Evolutionary conservation across 1,140 invertebrate species (phyloP).

Genomic region (Cyclina sinensis): DNA sequence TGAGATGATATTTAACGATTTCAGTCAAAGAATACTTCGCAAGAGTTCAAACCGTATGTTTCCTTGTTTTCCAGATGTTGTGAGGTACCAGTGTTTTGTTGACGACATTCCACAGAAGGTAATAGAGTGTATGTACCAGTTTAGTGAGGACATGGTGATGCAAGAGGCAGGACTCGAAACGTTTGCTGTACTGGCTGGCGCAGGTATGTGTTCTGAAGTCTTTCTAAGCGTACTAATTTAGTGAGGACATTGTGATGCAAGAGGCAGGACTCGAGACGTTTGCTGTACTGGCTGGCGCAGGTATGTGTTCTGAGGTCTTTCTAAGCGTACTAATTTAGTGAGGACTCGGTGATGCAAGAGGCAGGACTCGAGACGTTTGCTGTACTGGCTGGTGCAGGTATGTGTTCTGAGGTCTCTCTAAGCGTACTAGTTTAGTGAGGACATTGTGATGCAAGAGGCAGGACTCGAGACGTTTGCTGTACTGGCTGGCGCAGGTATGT

Average conservation of each 20-base stretch:
- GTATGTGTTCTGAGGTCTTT: no score
- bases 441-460: neutral
- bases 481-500: neutral
- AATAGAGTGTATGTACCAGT: constrained; percentile 68
- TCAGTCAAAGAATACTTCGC: no score
- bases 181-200: constrained; percentile 3
- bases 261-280: constrained; percentile 39
- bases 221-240: no score
- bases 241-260: neutral
- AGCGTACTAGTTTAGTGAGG: neutral
- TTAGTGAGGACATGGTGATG: neutral
- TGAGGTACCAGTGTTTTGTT: constrained; percentile 78
- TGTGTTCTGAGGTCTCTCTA: no score
- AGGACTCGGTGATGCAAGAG: no score
- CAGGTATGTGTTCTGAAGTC: neutral
- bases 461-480: constrained; percentile 42
- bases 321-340: no score
- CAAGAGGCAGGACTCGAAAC: constrained; percentile 35
- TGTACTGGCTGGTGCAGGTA: no score
- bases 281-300: neutral
- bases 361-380: no score
- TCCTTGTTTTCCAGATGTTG: constrained; percentile 69
- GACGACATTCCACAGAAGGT: constrained; percentile 72
- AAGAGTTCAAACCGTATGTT: no score
- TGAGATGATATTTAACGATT: no score